Conservation (phyloP, 2,888 invertebrate genomes). For the Brachycybe producta region DNA sequence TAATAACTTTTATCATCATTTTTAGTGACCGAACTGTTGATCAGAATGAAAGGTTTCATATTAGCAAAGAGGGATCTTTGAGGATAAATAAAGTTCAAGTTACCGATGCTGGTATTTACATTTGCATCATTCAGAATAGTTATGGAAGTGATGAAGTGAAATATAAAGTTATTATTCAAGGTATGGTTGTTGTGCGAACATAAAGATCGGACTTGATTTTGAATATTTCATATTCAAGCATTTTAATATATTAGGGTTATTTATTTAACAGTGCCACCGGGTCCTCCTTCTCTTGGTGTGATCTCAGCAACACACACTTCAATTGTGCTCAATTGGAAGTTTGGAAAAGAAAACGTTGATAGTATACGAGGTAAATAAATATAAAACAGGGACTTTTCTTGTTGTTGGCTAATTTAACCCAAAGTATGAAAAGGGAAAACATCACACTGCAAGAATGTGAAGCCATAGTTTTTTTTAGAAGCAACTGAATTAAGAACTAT, state of each 20-base stretch:
- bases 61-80: constrained; percentile 6
- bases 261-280: constrained; percentile 14
- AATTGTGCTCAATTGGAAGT: constrained; percentile 12
- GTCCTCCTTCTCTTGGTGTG: constrained; percentile 10
- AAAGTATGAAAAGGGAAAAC: too few relatives aligned
- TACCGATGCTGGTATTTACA: constrained; percentile 66
- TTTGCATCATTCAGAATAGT: constrained; percentile 66
- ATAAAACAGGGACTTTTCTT: too few relatives aligned
- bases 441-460: too few relatives aligned
- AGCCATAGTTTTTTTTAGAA: too few relatives aligned
- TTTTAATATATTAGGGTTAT: not conserved
- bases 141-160: constrained; percentile 68
- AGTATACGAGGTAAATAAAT: constrained; percentile 7
- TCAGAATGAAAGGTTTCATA: constrained; percentile 3
- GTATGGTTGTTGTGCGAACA: constrained; percentile 26
- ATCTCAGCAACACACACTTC: constrained; percentile 4
- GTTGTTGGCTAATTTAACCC: too few relatives aligned
- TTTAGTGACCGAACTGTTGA: constrained; percentile 6
- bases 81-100: constrained; percentile 26
- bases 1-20: not conserved
- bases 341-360: constrained; percentile 3
- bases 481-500: too few relatives aligned
- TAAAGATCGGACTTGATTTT: not conserved
- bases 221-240: not conserved
- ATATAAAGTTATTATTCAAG: constrained; percentile 56